phyloP scores from a whole-genome alignment of 2,113 vertebrate species.

The Cairina moschata region DNA sequence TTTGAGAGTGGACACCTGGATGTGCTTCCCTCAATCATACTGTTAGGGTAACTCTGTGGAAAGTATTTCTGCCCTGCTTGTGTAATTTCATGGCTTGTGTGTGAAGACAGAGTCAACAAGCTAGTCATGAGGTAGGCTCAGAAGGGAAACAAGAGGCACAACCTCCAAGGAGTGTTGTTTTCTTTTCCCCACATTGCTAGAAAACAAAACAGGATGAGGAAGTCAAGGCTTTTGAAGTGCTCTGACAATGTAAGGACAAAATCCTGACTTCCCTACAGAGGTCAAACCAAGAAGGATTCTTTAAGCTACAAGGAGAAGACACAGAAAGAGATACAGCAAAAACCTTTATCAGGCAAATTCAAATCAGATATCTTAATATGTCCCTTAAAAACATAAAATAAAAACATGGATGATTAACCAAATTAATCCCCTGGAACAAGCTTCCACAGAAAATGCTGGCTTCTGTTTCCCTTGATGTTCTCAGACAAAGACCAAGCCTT shows the following conservation, averaged over 20 bases:
- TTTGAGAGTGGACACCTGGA: background rate
- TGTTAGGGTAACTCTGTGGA: background rate
- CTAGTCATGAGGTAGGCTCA: background rate
- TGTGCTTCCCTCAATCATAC: background rate
- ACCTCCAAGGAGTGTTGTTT: background rate
- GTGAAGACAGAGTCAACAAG: background rate
- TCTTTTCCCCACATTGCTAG: background rate
- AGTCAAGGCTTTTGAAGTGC: background rate
- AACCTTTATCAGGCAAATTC: background rate
- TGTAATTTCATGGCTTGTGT: background rate
- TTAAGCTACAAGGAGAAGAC: background rate
- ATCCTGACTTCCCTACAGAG: background rate
- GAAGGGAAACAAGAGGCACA: background rate
- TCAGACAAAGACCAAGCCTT: slow-evolving; percentile 30
- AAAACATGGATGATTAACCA: background rate
- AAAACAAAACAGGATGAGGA: background rate
- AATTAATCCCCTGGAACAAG: slow-evolving; percentile 45
- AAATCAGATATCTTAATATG: slow-evolving; percentile 1
- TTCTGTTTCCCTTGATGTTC: background rate
- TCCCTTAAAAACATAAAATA: background rate
- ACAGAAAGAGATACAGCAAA: background rate
- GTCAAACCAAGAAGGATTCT: background rate
- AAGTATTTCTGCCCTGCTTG: background rate
- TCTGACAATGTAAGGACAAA: background rate
- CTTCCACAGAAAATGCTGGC: background rate